Base-by-base conservation (phyloP, 2,888 invertebrate genomes). In the Limnephilus lunatus region DNA sequence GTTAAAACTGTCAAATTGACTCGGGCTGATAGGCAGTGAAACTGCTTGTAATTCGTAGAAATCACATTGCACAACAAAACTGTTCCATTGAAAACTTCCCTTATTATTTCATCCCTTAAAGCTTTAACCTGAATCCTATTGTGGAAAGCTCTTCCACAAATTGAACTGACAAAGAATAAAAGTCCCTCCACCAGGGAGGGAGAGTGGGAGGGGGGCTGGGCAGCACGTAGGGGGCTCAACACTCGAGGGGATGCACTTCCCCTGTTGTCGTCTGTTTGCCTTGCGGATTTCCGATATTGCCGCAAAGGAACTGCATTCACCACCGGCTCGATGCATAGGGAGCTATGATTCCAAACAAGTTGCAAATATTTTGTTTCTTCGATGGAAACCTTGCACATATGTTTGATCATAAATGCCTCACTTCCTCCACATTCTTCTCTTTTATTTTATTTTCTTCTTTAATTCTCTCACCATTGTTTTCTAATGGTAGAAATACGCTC, bases 271-370 rank as follows among this genome's bases (percentile, higher is more conserved):
- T 53, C 11, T 19, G 68, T 88, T 88, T 88, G 48, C 68, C 88
- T 30, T 88, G 48, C 68, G 88, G 91, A 91, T 91, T 88, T 91
- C 91, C 39, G 48, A 82, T 44, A 44, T 81, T 31, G 35, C 48
- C 25, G 82, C 68, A 88, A 88, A 83, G 44, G 82, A 53, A 83
- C 48, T 88, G 82, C n/a, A 80, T 85, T 91, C 82, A 53, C 68
- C 86, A 12, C 25, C 80, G 48, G 19, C 4, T 25, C 19, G 7
- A 68, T 25, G 25, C 68, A n/a, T 3, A 0, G 68, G 9, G 68
- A 68, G 68, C 7, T 0, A 68, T 68, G 25, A n/a, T 68, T 68
- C 68, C 25, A 68, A 2, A 25, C n/a, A n/a, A 68, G 9, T 68
- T 11, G 68, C 68, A 25, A 25, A 68, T n/a, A 68, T 68, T 68